A percentile compares a stretch with the other conserved stretches of the same genome.
Conservation (phyloP, 2,797 vertebrate genomes). For the Notolabrus celidotus region DNA sequence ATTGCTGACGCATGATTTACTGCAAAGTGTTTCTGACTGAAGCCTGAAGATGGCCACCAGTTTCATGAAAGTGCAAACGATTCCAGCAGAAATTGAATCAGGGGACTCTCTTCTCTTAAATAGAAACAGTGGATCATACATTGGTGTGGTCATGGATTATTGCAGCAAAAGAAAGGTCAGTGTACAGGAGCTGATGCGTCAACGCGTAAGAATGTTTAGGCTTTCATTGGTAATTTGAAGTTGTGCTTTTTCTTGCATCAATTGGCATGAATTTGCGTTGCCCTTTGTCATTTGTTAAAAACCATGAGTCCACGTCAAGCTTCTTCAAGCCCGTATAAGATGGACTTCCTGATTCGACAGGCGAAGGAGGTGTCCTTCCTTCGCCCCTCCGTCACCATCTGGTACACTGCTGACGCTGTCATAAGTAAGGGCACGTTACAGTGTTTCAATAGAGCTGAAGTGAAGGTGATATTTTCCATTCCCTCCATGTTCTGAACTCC, state of each 20-base stretch:
- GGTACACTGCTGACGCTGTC: not conserved
- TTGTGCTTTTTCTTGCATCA: no score
- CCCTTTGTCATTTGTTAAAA: no score
- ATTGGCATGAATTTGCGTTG: no score
- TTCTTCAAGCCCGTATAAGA: no score
- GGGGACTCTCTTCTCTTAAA: not conserved
- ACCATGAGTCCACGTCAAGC: no score
- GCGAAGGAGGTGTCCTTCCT: not conserved
- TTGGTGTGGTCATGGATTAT: no score
- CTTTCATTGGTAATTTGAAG: no score
- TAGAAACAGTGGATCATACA: no score
- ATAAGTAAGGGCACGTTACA: not conserved
- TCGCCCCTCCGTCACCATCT: not conserved
- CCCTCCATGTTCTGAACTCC: not conserved
- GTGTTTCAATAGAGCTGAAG: not conserved
- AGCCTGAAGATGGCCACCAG: conserved; percentile 35
- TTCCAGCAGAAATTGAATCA: conserved; percentile 29
- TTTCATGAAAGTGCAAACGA: conserved; percentile 40
- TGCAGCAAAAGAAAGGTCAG: no score
- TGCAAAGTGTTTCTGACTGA: conserved; percentile 40
- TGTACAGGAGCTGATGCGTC: no score
- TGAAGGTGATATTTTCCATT: not conserved
- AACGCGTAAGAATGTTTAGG: no score
- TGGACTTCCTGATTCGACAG: not conserved
- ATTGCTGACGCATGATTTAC: conserved; percentile 50